Evolutionary conservation across 2,888 invertebrate species (phyloP), one percentile per base, ranked within the genome.

Genomic region (Hypolimnas misippus): DNA sequence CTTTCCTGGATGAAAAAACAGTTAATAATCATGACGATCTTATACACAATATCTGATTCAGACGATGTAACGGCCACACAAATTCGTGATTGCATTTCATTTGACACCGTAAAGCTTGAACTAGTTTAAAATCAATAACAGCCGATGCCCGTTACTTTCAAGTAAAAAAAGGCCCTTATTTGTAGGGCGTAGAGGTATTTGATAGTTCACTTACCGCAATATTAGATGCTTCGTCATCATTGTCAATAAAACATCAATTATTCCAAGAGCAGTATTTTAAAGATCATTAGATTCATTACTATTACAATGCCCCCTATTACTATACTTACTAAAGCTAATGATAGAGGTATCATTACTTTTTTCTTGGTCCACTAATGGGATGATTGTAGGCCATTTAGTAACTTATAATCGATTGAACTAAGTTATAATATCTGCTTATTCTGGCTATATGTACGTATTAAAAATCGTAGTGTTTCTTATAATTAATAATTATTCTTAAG

Each of bases 101-200:
- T 61, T 63, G 66, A 46, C 46, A 51, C 63, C 53, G 57, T 57
- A 33, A 40, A 57, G 59, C 35, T 59, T 57, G 59, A 53, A 59
- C 63, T 57, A 57, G 57, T 57, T 66, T 50, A 61, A 55, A 63
- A 61, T 57, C 60, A 33, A 62, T 54, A 62, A 61, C 61, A 65
- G 17, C 40, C 35, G 25, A 16, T 19, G 57, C 65, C 71, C 70
- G 69, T 70, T 71, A 69, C 50, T 61, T 65, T 65, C 49, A 38
- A 51, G 35, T 25, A 64, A 65, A 62, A 62, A 66, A 65, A 44
- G 66, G 66, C 68, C 71, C 71, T 69, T 66, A 54, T 66, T 65
- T 69, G 63, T 68, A 62, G 65, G 65, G 58, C 63, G 54, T 54
- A 17, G 63, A 63, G 59, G 55, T 54, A 44, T 52, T 49, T 56